Evolutionary conservation across 2,888 invertebrate genomes (phyloP), one percentile per base, ranked within the genome.

Genomic region (Octonoba sinensis): DNA sequence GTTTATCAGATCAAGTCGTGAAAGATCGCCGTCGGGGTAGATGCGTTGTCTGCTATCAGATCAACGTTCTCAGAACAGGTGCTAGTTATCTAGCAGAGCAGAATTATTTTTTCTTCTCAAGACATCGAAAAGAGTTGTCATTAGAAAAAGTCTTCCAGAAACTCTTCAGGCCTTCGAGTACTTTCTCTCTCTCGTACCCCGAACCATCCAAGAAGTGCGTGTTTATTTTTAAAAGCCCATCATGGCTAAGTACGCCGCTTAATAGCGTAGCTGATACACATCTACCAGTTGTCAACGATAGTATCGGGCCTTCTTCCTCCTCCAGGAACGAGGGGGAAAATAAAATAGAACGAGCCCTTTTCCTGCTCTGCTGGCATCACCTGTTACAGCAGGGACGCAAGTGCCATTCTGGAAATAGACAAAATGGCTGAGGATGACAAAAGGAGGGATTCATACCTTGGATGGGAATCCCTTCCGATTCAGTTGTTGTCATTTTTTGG

Each of bases 181-280:
- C 27, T 16, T 59, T 59, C 22, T 59, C 59, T 59, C 59, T 2
- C 36, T 27, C 27, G 27, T 27, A 27, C 27, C 27, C 27, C 27
- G 27, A 27, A 27, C 27, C 27, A 27, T 27, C 27, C 27, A 27
- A 27, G 27, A 27, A 36, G 36, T 11, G 36, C 27, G 67, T 36
- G 60, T 72, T 72, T 72, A 72, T 72, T 72, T 72, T 72, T 72
- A 72, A 72, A 62, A 56, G 60, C 49, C 62, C 51, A 49, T 60
- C 54, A 18, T 56, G 20, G n/a, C 56, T 73, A 59, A 64, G 64
- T 64, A 44, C 46, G 44, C 20, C 20, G 46, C 59, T 47, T 70
- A 70, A 70, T 70, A 57, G 70, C 56, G 69, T 64, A 20, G 47
- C 70, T 70, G 76, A 77, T 77, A 77, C 54, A 69, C 54, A 77